Evolutionary conservation across 2,888 invertebrate genomes (phyloP).

Genomic region (Athalia cordata): DNA sequence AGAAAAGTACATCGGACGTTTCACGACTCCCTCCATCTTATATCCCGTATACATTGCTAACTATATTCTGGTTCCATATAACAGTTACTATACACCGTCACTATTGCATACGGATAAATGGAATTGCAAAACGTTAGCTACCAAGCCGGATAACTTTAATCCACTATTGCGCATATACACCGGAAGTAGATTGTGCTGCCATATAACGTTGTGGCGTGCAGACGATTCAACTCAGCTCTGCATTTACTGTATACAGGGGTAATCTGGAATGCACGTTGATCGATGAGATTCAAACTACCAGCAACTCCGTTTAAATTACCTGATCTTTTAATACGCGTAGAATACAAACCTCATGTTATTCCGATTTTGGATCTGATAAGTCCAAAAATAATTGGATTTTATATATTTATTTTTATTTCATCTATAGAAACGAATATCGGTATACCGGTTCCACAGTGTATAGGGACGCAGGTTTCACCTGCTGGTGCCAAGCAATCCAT

Average conservation of each 20-base stretch:
- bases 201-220: background rate
- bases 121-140: slow-evolving; percentile 60
- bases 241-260: slow-evolving; percentile 5
- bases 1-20: slow-evolving; percentile 7
- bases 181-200: background rate
- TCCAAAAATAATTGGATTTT: background rate
- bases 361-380: background rate
- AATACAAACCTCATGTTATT: background rate
- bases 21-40: background rate
- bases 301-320: background rate
- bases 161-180: slow-evolving; percentile 21
- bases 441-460: background rate
- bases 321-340: background rate
- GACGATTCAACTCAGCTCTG: background rate
- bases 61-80: background rate
- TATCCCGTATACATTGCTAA: slow-evolving; percentile 23
- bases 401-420: background rate
- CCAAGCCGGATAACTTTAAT: slow-evolving; percentile 57
- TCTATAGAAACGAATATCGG: background rate
- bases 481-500: background rate
- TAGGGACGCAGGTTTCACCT: background rate
- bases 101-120: slow-evolving; percentile 65
- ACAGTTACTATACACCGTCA: slow-evolving; percentile 49
- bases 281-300: slow-evolving; percentile 1
- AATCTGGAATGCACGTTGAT: slow-evolving; percentile 14